Evolutionary conservation across 2,888 invertebrate species (phyloP).

Genomic region (Rutpela maculata): DNA sequence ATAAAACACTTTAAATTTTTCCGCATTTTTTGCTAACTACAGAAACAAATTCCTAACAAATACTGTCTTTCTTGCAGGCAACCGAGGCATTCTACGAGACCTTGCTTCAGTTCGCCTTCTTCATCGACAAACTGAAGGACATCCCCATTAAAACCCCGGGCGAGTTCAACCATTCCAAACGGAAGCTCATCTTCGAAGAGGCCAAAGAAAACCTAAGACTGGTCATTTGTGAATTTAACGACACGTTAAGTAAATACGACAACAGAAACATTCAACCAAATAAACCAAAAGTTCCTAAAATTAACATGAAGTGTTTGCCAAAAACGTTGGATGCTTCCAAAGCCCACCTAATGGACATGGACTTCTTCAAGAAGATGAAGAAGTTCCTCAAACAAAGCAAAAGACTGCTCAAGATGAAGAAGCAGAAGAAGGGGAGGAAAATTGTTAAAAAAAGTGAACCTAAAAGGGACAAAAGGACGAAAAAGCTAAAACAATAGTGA

Average conservation of each 20-base stretch:
- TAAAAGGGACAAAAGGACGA: constrained; percentile 39
- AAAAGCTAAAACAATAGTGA: constrained; percentile 32
- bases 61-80: constrained; percentile 73
- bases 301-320: constrained; percentile 63
- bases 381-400: constrained; percentile 75
- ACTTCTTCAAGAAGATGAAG: constrained; percentile 78
- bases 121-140: constrained; percentile 73
- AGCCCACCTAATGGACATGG: constrained; percentile 79
- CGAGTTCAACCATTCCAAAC: constrained; percentile 64
- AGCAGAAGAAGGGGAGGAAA: constrained; percentile 40
- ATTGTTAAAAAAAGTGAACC: constrained; percentile 23
- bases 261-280: constrained; percentile 55
- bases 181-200: constrained; percentile 72
- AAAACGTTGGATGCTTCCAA: constrained; percentile 74
- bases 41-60: too few relatives aligned
- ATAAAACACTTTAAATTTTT: too few relatives aligned
- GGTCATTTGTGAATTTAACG: constrained; percentile 79
- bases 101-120: constrained; percentile 75
- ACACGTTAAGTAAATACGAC: constrained; percentile 75
- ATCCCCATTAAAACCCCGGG: constrained; percentile 72
- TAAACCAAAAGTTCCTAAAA: constrained; percentile 73
- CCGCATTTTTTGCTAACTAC: too few relatives aligned
- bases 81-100: constrained; percentile 78
- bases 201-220: constrained; percentile 72
- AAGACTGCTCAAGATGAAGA: constrained; percentile 65